Base-by-base conservation (phyloP, 2,797 vertebrate genomes). In the Sciaenops ocellatus region DNA sequence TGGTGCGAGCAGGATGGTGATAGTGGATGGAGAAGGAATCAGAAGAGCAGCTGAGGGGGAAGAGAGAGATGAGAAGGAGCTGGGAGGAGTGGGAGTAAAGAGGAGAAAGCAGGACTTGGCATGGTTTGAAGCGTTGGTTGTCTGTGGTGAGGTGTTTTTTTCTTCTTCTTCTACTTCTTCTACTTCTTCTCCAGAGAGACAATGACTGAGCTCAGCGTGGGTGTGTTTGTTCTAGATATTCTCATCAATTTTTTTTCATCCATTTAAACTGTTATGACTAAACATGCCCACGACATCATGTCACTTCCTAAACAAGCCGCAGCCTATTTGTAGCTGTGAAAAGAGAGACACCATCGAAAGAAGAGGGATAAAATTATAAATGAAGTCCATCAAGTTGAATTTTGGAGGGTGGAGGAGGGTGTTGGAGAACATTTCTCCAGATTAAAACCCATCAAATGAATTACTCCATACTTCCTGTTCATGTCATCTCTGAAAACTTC, bases 201-300 rank as follows among this genome's bases (percentile, higher is more conserved):
- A 91, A 90, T 88, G 87, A 91, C 85, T 77, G 90, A 88, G 79
- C 84, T 81, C 54, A 10, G 90, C 51, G 91, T 93, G 89, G 91
- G 94, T 69, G 90, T 90, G 86, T 91, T 89, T 93, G 89, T 91
- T 91, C 85, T 85, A 81, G 82, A 92, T 92, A 90, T 86, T 86
- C 68, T 85, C 79, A 64, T 84, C 55, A 20, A 34, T 67, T 7
- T n/a, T 51, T 54, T 71, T 71, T 69, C 41, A 73, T 82, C 85
- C 86, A 82, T 89, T 91, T 85, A 72, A 77, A 79, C 63, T 62
- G 63, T 73, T 84, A 76, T 90, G 92, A 92, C 89, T 87, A 90
- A 89, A 91, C 78, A 85, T 85, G 85, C 84, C 85, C 79, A 87
- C 80, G 67, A 72, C 80, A 82, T 79, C 76, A 73, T 72, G 75